These are phyloP conservation scores for Chaitophorus viminalis DNA, from an alignment of 2,888 invertebrate genomes.

Conservation along the genomic window DNA sequence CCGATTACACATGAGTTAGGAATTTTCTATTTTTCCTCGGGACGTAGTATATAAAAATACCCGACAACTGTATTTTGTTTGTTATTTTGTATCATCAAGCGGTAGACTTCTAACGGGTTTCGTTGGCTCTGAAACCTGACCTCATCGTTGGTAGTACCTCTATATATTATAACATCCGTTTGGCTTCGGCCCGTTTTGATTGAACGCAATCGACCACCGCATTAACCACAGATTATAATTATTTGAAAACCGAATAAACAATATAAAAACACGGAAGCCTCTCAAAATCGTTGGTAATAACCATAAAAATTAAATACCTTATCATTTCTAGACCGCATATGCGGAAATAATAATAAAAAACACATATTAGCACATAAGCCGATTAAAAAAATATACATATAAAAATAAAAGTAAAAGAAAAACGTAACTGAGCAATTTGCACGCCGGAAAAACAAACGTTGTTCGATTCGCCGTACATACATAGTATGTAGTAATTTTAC, in stretches of 20 bases:
- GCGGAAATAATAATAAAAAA: not conserved
- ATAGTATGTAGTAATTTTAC: not conserved
- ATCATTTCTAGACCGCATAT: not conserved
- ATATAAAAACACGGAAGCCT: not conserved
- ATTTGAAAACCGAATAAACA: conserved; percentile 14
- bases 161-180: conserved; percentile 19
- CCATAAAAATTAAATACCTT: not conserved
- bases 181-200: conserved; percentile 26
- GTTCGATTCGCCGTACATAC: not conserved
- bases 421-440: conserved; percentile 1
- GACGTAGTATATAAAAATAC: not conserved
- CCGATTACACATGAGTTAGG: not conserved
- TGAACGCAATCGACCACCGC: not conserved
- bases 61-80: not conserved
- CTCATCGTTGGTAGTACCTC: not conserved
- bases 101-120: conserved; percentile 34
- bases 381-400: not conserved
- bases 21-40: not conserved
- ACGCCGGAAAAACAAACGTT: not conserved
- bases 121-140: conserved; percentile 31
- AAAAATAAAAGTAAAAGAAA: conserved; percentile 2
- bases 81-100: not conserved
- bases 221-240: not conserved
- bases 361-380: not conserved
- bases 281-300: not conserved